phyloP scores from a whole-genome alignment of 2,797 vertebrate species.

The Rhincodon typus region DNA sequence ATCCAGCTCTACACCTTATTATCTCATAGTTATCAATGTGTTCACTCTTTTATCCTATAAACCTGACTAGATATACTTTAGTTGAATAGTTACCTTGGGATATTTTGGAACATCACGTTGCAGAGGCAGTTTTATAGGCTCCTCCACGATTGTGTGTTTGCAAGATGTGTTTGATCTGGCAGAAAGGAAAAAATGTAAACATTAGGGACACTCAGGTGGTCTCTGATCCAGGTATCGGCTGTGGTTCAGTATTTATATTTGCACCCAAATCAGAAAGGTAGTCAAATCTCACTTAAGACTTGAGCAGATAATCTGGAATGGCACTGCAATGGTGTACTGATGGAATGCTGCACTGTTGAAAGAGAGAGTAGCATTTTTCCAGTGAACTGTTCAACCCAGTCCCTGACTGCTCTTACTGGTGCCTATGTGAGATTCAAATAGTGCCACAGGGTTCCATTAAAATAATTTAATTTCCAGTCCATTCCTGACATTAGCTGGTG shows the following conservation, averaged over 20 bases:
- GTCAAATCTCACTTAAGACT: not conserved
- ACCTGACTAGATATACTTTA: not conserved
- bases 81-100: slow-evolving; percentile 74
- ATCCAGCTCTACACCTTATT: no score
- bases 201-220: not conserved
- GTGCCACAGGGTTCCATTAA: no score
- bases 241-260: not conserved
- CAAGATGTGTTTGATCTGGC: slow-evolving; percentile 53
- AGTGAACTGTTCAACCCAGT: not conserved
- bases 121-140: slow-evolving; percentile 71
- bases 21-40: not conserved
- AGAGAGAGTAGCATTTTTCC: not conserved
- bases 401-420: no score
- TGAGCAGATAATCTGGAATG: not conserved
- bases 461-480: not conserved
- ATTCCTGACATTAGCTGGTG: not conserved
- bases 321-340: not conserved
- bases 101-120: slow-evolving; percentile 80
- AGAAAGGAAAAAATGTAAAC: not conserved
- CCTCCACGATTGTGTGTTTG: slow-evolving; percentile 80
- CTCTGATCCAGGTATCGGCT: not conserved
- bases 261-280: not conserved
- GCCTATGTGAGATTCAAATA: not conserved
- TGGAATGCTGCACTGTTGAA: not conserved
- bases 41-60: not conserved